phyloP scores from a whole-genome alignment of 1,140 invertebrate species.

The Drosophila takahashii region DNA sequence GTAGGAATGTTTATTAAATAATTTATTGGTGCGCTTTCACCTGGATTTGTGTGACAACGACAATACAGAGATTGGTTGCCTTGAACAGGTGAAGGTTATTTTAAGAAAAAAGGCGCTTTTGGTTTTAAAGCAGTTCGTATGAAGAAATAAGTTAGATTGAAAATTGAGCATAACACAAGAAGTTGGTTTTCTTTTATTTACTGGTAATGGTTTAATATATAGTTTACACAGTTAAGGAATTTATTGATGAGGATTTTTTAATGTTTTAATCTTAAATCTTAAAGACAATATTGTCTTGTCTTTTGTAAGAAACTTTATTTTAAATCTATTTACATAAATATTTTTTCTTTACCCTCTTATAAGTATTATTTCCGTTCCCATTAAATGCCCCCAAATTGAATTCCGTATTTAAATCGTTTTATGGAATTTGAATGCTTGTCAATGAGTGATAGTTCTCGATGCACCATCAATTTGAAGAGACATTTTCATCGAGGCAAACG shows the following conservation, averaged over 20 bases:
- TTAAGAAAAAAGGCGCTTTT: background rate
- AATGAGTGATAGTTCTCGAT: background rate
- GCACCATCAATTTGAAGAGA: constrained; percentile 2
- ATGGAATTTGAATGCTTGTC: background rate
- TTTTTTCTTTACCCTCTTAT: too few relatives aligned
- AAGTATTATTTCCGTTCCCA: background rate
- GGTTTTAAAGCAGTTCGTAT: too few relatives aligned
- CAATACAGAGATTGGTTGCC: background rate
- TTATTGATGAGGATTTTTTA: too few relatives aligned
- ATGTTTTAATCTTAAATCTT: too few relatives aligned
- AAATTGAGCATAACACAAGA: too few relatives aligned
- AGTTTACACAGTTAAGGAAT: too few relatives aligned
- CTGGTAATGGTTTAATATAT: too few relatives aligned
- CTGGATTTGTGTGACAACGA: constrained; percentile 18
- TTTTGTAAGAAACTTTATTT: too few relatives aligned
- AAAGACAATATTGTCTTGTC: too few relatives aligned
- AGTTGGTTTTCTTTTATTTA: too few relatives aligned
- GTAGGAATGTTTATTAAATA: constrained; percentile 46
- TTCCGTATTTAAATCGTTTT: background rate
- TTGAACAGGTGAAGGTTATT: background rate
- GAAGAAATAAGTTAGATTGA: background rate
- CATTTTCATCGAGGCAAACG: background rate
- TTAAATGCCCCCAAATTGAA: too few relatives aligned
- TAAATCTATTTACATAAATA: too few relatives aligned
- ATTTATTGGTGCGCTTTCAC: constrained; percentile 35